phyloP scores from a whole-genome alignment of 2,888 invertebrate genomes.

The Amphipoea lucens region DNA sequence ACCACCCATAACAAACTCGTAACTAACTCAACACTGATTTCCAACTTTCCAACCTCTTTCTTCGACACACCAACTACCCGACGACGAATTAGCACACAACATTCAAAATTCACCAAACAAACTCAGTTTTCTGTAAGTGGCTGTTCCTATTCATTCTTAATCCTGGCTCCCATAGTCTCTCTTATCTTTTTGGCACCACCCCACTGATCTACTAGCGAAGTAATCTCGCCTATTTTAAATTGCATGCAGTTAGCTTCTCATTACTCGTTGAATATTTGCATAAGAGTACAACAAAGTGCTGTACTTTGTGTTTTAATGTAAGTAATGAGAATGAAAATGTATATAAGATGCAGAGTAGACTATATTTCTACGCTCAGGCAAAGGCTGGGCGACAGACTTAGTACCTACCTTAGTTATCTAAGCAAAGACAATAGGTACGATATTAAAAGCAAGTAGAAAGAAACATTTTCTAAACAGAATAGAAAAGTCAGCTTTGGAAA shows the following conservation, averaged over 20 bases:
- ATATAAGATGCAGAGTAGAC: slow-evolving; percentile 15
- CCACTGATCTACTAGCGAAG: slow-evolving; percentile 74
- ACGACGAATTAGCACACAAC: slow-evolving; percentile 48
- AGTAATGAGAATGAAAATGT: slow-evolving; percentile 50
- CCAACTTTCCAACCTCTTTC: background rate
- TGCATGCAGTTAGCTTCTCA: slow-evolving; percentile 84
- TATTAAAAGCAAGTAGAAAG: background rate
- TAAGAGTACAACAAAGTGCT: slow-evolving; percentile 72
- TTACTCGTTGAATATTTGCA: slow-evolving; percentile 84
- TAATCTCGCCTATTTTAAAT: slow-evolving; percentile 81
- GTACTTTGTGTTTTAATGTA: slow-evolving; percentile 47
- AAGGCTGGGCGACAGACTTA: slow-evolving; percentile 13
- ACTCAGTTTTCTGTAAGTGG: slow-evolving; percentile 79
- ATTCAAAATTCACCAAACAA: slow-evolving; percentile 78
- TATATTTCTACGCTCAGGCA: slow-evolving; percentile 17
- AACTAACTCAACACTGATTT: background rate
- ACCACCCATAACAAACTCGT: background rate
- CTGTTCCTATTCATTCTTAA: slow-evolving; percentile 86
- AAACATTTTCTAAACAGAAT: too few relatives aligned
- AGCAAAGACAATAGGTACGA: slow-evolving; percentile 8
- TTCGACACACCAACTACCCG: background rate
- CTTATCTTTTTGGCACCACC: slow-evolving; percentile 86
- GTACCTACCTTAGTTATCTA: background rate
- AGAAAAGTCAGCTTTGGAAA: background rate
- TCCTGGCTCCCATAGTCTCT: slow-evolving; percentile 72